Percentiles rank a stretch among this genome's conserved stretches.
Evolutionary conservation across 1,140 invertebrate species (phyloP).

Genomic region (Papilio polyxenes): DNA sequence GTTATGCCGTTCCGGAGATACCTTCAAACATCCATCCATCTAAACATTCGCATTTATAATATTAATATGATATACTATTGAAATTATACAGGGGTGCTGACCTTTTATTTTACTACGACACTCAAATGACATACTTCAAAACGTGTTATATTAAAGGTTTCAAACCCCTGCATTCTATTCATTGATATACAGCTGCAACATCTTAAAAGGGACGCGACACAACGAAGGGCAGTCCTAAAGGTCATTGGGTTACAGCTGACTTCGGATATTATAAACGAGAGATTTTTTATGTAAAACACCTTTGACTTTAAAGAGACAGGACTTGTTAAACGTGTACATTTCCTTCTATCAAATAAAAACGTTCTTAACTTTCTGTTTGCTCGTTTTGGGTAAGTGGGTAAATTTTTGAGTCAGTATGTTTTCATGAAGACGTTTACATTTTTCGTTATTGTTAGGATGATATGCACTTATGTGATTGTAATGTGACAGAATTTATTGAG

Average conservation of each 20-base stretch:
- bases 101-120: background rate
- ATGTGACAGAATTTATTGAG: background rate
- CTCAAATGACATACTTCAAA: conserved; percentile 11
- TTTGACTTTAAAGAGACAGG: background rate
- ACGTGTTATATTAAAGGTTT: conserved; percentile 25
- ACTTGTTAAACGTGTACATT: too few species aligned
- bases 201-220: conserved; percentile 31
- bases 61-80: background rate
- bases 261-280: conserved; percentile 5
- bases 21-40: too few species aligned
- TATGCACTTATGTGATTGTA: too few species aligned
- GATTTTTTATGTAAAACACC: background rate
- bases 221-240: conserved; percentile 30
- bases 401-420: too few species aligned
- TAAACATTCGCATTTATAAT: too few species aligned
- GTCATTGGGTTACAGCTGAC: conserved; percentile 36
- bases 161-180: conserved; percentile 13
- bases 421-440: too few species aligned
- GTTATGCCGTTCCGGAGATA: too few species aligned
- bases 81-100: background rate
- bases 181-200: conserved; percentile 27
- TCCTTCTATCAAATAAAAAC: too few species aligned
- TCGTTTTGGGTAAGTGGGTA: too few species aligned
- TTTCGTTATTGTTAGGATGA: too few species aligned
- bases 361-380: too few species aligned